Base-by-base conservation (phyloP, 2,797 vertebrate species). In the Melanotaenia maccullochi region DNA sequence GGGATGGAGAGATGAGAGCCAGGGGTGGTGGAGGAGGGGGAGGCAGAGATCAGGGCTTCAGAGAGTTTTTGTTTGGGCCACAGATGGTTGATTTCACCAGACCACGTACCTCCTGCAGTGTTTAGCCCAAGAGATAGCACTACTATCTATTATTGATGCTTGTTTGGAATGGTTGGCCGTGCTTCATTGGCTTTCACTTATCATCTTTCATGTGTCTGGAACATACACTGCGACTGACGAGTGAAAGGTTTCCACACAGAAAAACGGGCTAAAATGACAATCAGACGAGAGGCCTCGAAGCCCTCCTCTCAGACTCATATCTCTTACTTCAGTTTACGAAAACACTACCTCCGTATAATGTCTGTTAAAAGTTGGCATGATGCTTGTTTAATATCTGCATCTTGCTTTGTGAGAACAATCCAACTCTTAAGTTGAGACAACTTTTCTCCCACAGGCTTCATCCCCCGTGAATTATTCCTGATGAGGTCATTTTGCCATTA, bases 141-240 rank as follows among this genome's bases (percentile, higher is more conserved):
- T 61, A 68, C 74, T 60, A 91, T 94, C 71, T 78, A 91, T 93
- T 93, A 93, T 93, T 92, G 82, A 94, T 92, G 89, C 78, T 70
- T 86, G 90, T 90, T 93, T 86, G 56, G 85, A 83, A 80, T 67
- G 63, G 72, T 54, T 68, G 63, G 30, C 66, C 71, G 28, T n/a
- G 73, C 85, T 65, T 83, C 68, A 20, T 28, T 69, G 83, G 72
- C 69, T 73, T 87, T 77, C 70, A 75, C 81, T 86, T 81, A 88
- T 79, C 79, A 54, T 68, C 74, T 82, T 87, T 80, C 83, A 74
- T 84, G 78, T 86, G 63, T 90, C 77, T 83, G 51, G 68, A 73
- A 73, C 68, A 68, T 67, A 73, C 60, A 64, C 80, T 35, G 49
- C 25, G 36, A 11, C 54, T 18, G 52, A n/a, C 18, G 20, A 0